Percentiles rank a stretch among this genome's conserved stretches.
Conservation (phyloP, 2,113 vertebrate genomes). For the Phalacrocorax aristotelis region DNA sequence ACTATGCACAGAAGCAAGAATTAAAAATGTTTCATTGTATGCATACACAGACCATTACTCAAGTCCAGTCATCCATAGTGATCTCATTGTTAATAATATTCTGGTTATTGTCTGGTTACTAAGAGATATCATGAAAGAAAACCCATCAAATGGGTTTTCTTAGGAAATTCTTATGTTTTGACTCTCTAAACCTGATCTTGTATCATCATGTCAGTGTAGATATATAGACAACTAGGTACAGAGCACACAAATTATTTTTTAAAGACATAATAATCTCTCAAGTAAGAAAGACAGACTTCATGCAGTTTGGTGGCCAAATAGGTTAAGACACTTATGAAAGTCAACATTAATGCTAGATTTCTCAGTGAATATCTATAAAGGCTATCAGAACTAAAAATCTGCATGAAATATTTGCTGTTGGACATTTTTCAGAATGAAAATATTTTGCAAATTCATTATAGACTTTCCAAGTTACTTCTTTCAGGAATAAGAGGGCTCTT, state of each 20-base stretch:
- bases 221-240: not conserved
- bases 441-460: not conserved
- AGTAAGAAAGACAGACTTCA: not conserved
- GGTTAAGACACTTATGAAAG: not conserved
- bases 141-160: not conserved
- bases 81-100: not conserved
- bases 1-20: not conserved
- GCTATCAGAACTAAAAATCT: not conserved
- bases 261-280: not conserved
- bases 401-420: not conserved
- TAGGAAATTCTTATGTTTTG: not conserved
- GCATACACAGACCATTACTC: not conserved
- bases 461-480: not conserved
- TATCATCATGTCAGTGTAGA: not conserved
- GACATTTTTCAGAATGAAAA: not conserved
- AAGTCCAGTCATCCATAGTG: not conserved
- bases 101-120: not conserved
- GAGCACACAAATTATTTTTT: not conserved
- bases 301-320: not conserved
- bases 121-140: not conserved
- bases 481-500: fast-evolving
- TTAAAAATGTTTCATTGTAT: not conserved
- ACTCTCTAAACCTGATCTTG: not conserved
- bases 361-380: not conserved
- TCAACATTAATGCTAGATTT: not conserved